Evolutionary conservation across 2,797 vertebrate genomes (phyloP).

Genomic region (Semaprochilodus insignis): DNA sequence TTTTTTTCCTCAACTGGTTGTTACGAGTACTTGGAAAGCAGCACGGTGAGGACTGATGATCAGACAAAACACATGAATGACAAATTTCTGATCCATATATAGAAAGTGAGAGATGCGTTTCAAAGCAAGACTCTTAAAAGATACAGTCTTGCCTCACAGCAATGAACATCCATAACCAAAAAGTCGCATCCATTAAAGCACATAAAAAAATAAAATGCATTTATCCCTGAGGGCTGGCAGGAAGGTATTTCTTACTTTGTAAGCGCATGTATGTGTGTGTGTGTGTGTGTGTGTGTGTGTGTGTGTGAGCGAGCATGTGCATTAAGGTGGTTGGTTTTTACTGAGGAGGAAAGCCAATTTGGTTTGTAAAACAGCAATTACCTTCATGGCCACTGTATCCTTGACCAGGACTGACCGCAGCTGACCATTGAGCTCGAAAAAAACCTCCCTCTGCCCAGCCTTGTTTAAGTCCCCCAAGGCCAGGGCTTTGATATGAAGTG

Average conservation of each 20-base stretch:
- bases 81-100: background rate
- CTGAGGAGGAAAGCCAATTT: slow-evolving; percentile 41
- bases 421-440: slow-evolving; percentile 81
- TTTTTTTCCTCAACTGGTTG: background rate
- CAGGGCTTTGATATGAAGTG: slow-evolving; percentile 93
- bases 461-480: slow-evolving; percentile 92
- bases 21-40: slow-evolving; percentile 8
- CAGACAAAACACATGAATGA: slow-evolving; percentile 16
- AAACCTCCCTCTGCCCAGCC: slow-evolving; percentile 91
- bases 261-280: slow-evolving; percentile 43
- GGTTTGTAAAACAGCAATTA: slow-evolving; percentile 60
- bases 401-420: slow-evolving; percentile 92
- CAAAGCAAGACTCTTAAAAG: slow-evolving; percentile 22
- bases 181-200: slow-evolving; percentile 22
- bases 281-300: background rate
- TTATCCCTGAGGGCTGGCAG: slow-evolving; percentile 25
- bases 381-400: slow-evolving; percentile 93
- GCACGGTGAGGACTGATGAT: slow-evolving; percentile 4
- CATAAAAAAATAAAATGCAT: slow-evolving; percentile 27
- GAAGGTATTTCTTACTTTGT: background rate
- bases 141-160: slow-evolving; percentile 2
- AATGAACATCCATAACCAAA: slow-evolving; percentile 35
- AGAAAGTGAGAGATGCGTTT: slow-evolving; percentile 22
- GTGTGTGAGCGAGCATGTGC: slow-evolving; percentile 16
- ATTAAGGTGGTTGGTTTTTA: slow-evolving; percentile 43